These are phyloP conservation scores for Xerus rutilus DNA, from an alignment of 2,797 vertebrate species.

Conservation along the genomic window DNA sequence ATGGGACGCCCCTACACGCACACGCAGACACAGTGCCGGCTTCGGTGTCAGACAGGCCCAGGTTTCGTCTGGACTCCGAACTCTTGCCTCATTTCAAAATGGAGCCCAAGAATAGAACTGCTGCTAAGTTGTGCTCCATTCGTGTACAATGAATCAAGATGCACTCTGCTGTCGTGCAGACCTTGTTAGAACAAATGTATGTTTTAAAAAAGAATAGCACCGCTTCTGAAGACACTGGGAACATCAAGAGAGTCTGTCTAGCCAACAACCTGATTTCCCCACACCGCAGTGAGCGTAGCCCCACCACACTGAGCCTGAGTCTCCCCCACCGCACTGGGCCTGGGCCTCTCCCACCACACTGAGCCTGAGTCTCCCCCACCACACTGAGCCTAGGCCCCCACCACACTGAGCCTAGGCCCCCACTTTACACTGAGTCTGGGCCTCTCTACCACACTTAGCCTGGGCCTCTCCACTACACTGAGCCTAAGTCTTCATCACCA, in stretches of 20 bases:
- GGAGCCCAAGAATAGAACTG: neutral
- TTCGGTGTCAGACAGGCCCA: neutral
- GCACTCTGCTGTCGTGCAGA: no score
- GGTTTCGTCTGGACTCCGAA: neutral
- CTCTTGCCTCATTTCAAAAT: neutral
- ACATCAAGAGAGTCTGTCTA: neutral
- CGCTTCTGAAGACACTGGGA: neutral
- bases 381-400: accelerated
- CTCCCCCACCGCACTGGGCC: accelerated
- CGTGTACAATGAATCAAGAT: no score
- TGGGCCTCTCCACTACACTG: accelerated
- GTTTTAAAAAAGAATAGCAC: no score
- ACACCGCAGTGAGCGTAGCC: neutral
- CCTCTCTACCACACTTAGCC: accelerated
- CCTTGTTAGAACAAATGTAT: no score
- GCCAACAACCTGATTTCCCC: neutral
- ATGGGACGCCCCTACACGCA: no score
- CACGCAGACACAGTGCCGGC: neutral
- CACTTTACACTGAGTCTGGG: no score
- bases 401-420: no score
- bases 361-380: neutral
- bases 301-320: no score
- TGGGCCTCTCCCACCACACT: accelerated
- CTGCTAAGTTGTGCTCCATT: no score
- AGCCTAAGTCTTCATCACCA: neutral